Percentiles rank a stretch among this genome's conserved stretches.
Conservation (phyloP, 2,888 invertebrate species). For the Pristionchus fissidentatus region DNA sequence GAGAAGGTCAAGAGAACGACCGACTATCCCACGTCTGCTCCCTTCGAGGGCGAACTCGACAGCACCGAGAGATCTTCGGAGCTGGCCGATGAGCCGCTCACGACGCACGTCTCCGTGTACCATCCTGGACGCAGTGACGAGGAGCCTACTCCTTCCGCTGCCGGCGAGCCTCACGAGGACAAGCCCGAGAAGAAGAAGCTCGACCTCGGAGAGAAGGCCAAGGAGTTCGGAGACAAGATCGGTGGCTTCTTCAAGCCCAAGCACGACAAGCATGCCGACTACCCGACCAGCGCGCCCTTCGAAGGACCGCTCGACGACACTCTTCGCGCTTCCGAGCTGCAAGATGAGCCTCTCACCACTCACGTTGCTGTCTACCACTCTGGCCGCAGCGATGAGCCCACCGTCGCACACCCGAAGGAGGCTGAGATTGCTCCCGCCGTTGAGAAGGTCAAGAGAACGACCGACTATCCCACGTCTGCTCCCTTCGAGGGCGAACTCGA, state of each 20-base stretch:
- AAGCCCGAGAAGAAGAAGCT: conserved; percentile 44
- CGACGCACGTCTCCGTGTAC: conserved; percentile 41
- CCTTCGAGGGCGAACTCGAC: conserved; percentile 41
- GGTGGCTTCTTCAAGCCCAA: conserved; percentile 35
- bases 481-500: conserved; percentile 32
- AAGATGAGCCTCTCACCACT: conserved; percentile 6
- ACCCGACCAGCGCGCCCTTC: conserved; percentile 25
- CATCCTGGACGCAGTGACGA: conserved; percentile 38
- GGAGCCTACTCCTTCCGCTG: background rate
- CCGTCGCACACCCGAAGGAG: background rate
- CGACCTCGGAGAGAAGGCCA: conserved; percentile 30
- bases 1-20: background rate
- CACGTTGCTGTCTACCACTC: conserved; percentile 18
- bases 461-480: background rate
- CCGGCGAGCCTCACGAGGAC: background rate
- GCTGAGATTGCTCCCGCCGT: background rate
- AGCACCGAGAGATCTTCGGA: conserved; percentile 17
- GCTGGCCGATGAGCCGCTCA: conserved; percentile 24
- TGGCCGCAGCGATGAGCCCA: conserved; percentile 14
- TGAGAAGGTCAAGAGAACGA: background rate
- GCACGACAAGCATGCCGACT: conserved; percentile 36
- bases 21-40: background rate
- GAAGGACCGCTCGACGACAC: conserved; percentile 37
- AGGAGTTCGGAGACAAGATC: conserved; percentile 28
- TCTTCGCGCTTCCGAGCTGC: background rate